phyloP scores from a whole-genome alignment of 1,140 invertebrate species.

The Temnothorax curvispinosus region DNA sequence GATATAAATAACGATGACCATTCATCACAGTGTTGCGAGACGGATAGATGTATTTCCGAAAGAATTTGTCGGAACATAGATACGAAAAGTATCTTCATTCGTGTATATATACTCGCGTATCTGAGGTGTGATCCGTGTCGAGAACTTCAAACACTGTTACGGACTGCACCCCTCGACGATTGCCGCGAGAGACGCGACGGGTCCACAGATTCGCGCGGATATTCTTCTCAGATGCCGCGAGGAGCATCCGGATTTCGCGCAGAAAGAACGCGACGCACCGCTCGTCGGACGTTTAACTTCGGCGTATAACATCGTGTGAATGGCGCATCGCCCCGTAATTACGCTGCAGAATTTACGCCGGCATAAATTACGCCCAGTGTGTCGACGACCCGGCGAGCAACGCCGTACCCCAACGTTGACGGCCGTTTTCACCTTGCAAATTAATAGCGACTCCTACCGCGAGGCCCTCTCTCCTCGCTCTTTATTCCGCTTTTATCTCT shows the following conservation, averaged over 20 bases:
- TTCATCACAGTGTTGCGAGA: conserved; percentile 6
- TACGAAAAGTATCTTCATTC: background rate
- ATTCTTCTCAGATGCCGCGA: background rate
- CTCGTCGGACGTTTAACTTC: conserved; percentile 50
- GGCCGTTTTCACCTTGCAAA: conserved; percentile 67
- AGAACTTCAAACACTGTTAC: background rate
- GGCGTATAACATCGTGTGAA: conserved; percentile 62
- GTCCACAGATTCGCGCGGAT: background rate
- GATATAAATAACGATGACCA: conserved; percentile 30
- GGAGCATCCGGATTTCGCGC: conserved; percentile 44
- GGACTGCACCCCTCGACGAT: background rate
- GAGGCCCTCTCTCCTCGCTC: background rate
- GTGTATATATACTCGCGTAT: background rate
- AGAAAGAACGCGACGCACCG: conserved; percentile 22
- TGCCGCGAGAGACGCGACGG: background rate
- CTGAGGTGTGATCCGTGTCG: background rate
- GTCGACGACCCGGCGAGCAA: conserved; percentile 66
- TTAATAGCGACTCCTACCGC: conserved; percentile 62
- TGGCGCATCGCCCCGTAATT: conserved; percentile 68
- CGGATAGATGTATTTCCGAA: background rate
- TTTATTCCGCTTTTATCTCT: background rate
- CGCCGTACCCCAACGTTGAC: conserved; percentile 21
- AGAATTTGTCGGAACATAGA: background rate
- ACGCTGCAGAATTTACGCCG: conserved; percentile 71
- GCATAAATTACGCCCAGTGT: conserved; percentile 66